phyloP scores from a whole-genome alignment of 2,888 invertebrate genomes.

The Glaucopsyche alexis region DNA sequence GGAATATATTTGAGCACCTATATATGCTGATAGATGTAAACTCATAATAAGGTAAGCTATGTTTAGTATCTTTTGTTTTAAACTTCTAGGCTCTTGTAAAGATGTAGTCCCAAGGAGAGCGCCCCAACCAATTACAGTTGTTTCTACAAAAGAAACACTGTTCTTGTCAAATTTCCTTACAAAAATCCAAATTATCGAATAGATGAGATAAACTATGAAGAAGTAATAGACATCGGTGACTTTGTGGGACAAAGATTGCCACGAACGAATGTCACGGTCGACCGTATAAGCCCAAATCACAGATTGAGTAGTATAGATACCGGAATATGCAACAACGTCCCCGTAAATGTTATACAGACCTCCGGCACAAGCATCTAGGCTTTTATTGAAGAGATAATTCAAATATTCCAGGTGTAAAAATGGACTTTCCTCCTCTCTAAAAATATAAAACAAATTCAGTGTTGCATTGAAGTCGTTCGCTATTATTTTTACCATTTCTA shows the following conservation, averaged over 20 bases:
- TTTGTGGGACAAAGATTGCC: constrained; percentile 53
- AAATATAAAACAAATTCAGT: constrained; percentile 50
- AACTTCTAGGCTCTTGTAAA: constrained; percentile 49
- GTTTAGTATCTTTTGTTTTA: constrained; percentile 59
- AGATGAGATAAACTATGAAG: constrained; percentile 53
- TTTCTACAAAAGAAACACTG: constrained; percentile 45
- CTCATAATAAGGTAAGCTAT: constrained; percentile 55
- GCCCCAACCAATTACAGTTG: constrained; percentile 57
- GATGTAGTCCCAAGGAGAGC: constrained; percentile 54
- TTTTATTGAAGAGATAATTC: constrained; percentile 53
- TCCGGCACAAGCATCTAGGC: constrained; percentile 59
- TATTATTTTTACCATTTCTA: constrained; percentile 59
- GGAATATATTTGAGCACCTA: constrained; percentile 58
- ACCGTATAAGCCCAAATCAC: constrained; percentile 58
- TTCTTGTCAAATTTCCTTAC: constrained; percentile 50
- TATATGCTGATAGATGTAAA: constrained; percentile 55
- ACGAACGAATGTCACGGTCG: constrained; percentile 51
- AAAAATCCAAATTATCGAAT: constrained; percentile 51
- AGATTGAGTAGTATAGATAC: constrained; percentile 54
- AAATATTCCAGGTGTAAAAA: constrained; percentile 45
- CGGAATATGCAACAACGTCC: constrained; percentile 59
- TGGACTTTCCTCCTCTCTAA: constrained; percentile 48
- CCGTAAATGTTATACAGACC: constrained; percentile 60
- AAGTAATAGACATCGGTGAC: constrained; percentile 56
- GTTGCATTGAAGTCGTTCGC: constrained; percentile 54